phyloP scores from a whole-genome alignment of 2,888 invertebrate species.

The Eristalinus aeneus region DNA sequence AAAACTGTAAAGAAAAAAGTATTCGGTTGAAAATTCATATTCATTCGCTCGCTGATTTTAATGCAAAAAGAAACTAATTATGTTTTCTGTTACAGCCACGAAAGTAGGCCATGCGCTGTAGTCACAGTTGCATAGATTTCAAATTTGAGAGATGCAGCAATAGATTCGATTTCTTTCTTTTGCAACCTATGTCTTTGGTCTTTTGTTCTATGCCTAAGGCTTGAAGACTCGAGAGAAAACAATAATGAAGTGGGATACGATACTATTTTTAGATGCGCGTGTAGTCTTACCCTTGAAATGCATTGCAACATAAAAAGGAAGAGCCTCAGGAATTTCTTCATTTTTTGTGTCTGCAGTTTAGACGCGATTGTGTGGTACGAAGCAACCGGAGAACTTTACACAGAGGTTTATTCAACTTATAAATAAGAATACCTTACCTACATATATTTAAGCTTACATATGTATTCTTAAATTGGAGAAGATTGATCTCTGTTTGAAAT shows the following conservation, averaged over 20 bases:
- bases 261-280: conserved; percentile 1
- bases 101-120: conserved; percentile 36
- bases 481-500: neutral
- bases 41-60: neutral
- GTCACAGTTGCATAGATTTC: conserved; percentile 27
- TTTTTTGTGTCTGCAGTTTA: neutral
- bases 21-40: conserved; percentile 21
- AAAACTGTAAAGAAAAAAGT: neutral
- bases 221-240: neutral
- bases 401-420: neutral
- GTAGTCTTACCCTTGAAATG: conserved; percentile 16
- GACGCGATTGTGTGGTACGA: neutral
- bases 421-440: neutral
- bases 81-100: neutral
- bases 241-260: neutral
- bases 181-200: neutral
- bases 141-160: conserved; percentile 42
- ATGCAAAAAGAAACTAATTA: neutral
- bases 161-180: conserved; percentile 38
- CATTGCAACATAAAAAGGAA: neutral
- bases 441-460: neutral
- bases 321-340: neutral
- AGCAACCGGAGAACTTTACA: neutral
- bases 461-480: neutral
- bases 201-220: conserved; percentile 21